These are phyloP conservation scores for Drosophila equinoxialis DNA, from an alignment of 1,140 invertebrate species.

Conservation along the genomic window DNA sequence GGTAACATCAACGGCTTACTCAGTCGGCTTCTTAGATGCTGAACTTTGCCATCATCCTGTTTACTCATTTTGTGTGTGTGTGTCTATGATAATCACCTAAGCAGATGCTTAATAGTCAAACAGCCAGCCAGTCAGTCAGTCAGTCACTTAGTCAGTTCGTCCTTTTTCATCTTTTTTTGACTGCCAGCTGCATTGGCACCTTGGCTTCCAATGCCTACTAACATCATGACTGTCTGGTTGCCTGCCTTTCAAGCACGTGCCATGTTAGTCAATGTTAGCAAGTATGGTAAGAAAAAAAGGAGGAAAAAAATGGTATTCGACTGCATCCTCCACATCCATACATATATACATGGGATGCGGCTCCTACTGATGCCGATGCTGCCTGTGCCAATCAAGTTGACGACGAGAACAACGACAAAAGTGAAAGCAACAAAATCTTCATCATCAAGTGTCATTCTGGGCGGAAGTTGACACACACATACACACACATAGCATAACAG, in stretches of 20 bases:
- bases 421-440: constrained; percentile 81
- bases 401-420: constrained; percentile 56
- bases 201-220: constrained; percentile 26
- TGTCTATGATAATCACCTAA: constrained; percentile 64
- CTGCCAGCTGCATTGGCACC: constrained; percentile 37
- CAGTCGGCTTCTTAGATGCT: constrained; percentile 37
- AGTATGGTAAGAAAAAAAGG: constrained; percentile 3
- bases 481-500: constrained; percentile 16
- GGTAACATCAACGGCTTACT: constrained; percentile 54
- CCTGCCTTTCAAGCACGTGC: constrained; percentile 37
- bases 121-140: neutral
- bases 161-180: neutral
- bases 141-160: constrained; percentile 2
- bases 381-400: constrained; percentile 56
- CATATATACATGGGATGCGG: constrained; percentile 33
- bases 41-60: constrained; percentile 53
- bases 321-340: constrained; percentile 21
- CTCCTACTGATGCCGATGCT: constrained; percentile 23
- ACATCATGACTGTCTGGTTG: constrained; percentile 11
- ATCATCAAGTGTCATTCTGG: constrained; percentile 80
- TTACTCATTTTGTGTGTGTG: constrained; percentile 46
- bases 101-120: constrained; percentile 53
- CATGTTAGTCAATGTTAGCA: constrained; percentile 27
- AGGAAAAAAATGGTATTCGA: constrained; percentile 32
- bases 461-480: constrained; percentile 69